phyloP scores from a whole-genome alignment of 2,797 vertebrate genomes.

The Alcedo atthis region DNA sequence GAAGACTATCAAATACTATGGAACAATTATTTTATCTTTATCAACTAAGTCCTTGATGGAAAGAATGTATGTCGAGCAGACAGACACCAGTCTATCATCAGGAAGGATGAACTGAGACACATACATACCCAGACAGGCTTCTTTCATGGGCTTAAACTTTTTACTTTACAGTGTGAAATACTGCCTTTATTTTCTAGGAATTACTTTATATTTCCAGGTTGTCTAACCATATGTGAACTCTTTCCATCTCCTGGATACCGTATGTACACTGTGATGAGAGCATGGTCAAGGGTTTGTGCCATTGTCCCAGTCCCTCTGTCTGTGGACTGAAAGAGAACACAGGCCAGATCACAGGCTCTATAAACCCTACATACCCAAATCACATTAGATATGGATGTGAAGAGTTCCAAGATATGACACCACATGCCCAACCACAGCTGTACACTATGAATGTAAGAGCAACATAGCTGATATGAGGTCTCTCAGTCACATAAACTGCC shows the following conservation, averaged over 20 bases:
- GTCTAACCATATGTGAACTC: not conserved
- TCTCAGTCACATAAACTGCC: accelerated
- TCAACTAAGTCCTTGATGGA: not conserved
- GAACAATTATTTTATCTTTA: not conserved
- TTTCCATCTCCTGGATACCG: not conserved
- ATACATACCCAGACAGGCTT: not conserved
- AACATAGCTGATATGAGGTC: not conserved
- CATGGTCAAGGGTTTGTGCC: not conserved
- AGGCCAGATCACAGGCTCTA: not conserved
- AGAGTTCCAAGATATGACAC: not conserved
- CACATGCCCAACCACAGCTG: accelerated
- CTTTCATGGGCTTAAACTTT: not conserved
- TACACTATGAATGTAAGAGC: not conserved
- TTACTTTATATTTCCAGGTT: not conserved
- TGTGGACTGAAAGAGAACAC: not conserved
- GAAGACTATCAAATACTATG: not conserved
- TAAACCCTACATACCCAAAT: not conserved
- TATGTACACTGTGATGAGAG: not conserved
- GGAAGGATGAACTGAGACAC: not conserved
- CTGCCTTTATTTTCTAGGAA: not conserved
- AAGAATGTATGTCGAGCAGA: not conserved
- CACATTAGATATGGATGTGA: not conserved
- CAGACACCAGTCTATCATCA: not conserved
- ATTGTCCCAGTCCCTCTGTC: not conserved
- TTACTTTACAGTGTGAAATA: not conserved